Evolutionary conservation across 2,888 invertebrate genomes (phyloP).

Genomic region (Rotaria socialis): DNA sequence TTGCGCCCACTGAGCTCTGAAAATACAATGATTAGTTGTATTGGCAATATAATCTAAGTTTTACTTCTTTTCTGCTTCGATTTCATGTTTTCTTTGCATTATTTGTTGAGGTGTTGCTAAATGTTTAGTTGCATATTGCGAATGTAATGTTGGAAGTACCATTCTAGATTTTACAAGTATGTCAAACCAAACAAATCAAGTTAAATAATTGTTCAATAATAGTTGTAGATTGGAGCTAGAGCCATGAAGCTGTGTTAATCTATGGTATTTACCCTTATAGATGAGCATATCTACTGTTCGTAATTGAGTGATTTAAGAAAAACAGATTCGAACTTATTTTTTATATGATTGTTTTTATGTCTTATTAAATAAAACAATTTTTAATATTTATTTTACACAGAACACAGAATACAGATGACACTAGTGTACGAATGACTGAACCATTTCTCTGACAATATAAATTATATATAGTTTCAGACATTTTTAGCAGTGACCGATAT

Average conservation of each 20-base stretch:
- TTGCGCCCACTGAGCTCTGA: constrained; percentile 1
- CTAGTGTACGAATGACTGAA: background rate
- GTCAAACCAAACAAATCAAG: background rate
- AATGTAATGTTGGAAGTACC: constrained; percentile 30
- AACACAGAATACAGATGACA: background rate
- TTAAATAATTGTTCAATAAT: background rate
- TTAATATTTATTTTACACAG: background rate
- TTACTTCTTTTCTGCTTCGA: constrained; percentile 30
- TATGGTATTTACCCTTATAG: background rate
- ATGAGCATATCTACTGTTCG: too few relatives aligned
- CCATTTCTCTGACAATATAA: too few relatives aligned
- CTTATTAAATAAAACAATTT: too few relatives aligned
- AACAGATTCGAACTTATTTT: too few relatives aligned
- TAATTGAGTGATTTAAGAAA: too few relatives aligned
- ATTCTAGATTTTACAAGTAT: background rate
- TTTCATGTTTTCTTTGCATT: constrained; percentile 31
- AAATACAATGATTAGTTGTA: background rate
- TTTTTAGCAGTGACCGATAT: too few relatives aligned
- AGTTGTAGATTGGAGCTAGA: background rate
- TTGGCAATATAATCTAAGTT: too few relatives aligned
- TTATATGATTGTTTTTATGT: too few relatives aligned
- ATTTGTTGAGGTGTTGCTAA: constrained; percentile 29
- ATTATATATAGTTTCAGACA: too few relatives aligned
- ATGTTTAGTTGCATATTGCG: background rate
- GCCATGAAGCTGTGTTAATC: background rate